Evolutionary conservation across 2,797 vertebrate species (phyloP), one percentile per base, ranked within the genome.

Genomic region (Manis crassicaudata): DNA sequence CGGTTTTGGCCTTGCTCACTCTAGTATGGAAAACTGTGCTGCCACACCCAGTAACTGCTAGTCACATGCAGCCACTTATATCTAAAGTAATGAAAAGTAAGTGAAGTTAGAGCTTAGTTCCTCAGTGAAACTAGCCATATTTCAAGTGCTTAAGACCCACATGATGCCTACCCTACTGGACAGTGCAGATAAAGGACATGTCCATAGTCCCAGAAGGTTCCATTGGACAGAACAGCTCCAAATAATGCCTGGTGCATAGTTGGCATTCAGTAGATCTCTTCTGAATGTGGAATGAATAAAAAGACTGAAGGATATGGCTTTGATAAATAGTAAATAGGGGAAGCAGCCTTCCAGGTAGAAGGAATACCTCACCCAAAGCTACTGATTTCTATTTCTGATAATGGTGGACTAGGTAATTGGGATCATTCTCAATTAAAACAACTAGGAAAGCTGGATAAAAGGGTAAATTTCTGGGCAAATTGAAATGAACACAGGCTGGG

Each of bases 371-470:
- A 60, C 20, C 21, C n/a, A 88, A 88, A 92, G 50, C 12, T 62
- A 73, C 35, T 93, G 68, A 68, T 87, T 91, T 95, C 25, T 94
- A 83, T 68, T 95, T 79, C 43, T 92, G 25, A 75, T 75, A 52
- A 94, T 65, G 63, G 43, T 88, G 20, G 35, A 72, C 27, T 65
- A 77, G 27, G 25, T 67, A 58, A 94, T 73, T 88, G 56, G 37
- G 2, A 81, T 90, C 25, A 21, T 90, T 94, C 60, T 94, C 76
- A 88, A 93, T 76, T 32, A 75, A 86, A 90, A 56, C 54, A 90
- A 43, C 56, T 89, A 83, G 79, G 93, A 89, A 92, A 75, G 8
- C 62, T 90, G 32, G 62, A 56, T 76, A 81, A 86, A 86, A 63
- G 43, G 23, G 35, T 54, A 86, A 88, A 79, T 79, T 60, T 46